Base-by-base conservation (phyloP, 2,113 vertebrate species). In the Nycticebus coucang region DNA sequence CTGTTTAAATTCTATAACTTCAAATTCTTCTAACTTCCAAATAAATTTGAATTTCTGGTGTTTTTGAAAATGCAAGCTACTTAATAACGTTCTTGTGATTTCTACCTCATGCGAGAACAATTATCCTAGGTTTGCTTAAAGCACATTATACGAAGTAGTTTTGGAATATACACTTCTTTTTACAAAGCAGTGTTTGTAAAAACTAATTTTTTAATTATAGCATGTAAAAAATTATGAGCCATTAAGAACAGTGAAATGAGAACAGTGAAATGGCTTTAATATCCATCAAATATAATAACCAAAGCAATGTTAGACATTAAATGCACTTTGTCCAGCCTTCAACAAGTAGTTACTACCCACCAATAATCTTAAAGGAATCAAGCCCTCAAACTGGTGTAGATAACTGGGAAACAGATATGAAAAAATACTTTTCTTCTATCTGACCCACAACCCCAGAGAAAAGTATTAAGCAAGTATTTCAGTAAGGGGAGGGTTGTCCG, bases 21-120 rank as follows among this genome's bases (percentile, higher is more conserved):
- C 50, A 11, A 93, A 26, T 45, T 84, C 13, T 87, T 93, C 45
- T 93, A 83, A 41, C 14, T 84, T 7, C 85, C n/a, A 69, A 95
- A 37, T 85, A 82, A 14, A 92, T 75, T 84, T 92, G 0, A 41
- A 92, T 57, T 50, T 90, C 74, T 50, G 85, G 60, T 93, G 88
- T 2, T 93, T 84, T 71, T 13, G 22, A 89, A 82, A 53, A 1
- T 57, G 26, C 10, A 64, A 57, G 41, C 4, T 41, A 62, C 28
- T 35, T 72, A 74, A 50, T 50, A 50, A 50, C 10, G 10, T 50
- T 50, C 37, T 87, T 57, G 10, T 69, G 28, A 84, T 0, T 41
- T 89, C n/a, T 14, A 18, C 72, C 8, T 17, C 6, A 14, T 2
- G 0, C 64, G 33, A 87, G 33, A 66, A 28, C 5, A 94, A 60